Evolutionary conservation across 2,888 invertebrate species (phyloP), one percentile per base, ranked within the genome.

Genomic region (Physocephala rufipes): DNA sequence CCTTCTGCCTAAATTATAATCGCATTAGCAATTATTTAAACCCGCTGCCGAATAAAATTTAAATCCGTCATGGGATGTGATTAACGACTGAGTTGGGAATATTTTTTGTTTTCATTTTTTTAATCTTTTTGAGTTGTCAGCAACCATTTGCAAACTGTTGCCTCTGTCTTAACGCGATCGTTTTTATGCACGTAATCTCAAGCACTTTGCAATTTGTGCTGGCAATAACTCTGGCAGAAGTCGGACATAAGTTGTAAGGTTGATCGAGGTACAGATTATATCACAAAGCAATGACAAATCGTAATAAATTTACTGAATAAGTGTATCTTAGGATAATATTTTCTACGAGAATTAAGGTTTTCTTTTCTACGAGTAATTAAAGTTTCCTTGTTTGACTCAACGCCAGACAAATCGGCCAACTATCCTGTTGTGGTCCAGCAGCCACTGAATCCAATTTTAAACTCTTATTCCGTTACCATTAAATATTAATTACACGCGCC

Each of bases 21-120:
- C 78, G 79, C 78, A 79, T 78, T 78, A 78, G 79, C 78, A 79
- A 79, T 79, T 79, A 79, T 79, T 79, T 79, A 78, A 79, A 78
- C 79, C 77, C 45, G 49, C 47, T 67, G 28, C 59, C 59, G 59
- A 66, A 59, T 59, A 59, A n/a, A 19, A 67, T 47, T 59, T 67
- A 58, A 67, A 49, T 47, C 59, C 67, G 59, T 67, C 30, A 9
- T 19, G 58, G 30, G 67, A 59, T 45, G 47, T 67, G 67, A 67
- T 67, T 67, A 67, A 67, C 47, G 24, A 58, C 19, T 21, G 59
- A 45, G 59, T n/a, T 26, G 67, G 67, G n/a, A 67, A 49, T 12
- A 28, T 26, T 59, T 61, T 63, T 67, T 15, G 16, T n/a, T 16
- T 43, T 30, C 49, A 49, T 63, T 59, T 19, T 21, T 26, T 55